Conservation (phyloP, 2,113 vertebrate genomes). For the Labeo catla region DNA sequence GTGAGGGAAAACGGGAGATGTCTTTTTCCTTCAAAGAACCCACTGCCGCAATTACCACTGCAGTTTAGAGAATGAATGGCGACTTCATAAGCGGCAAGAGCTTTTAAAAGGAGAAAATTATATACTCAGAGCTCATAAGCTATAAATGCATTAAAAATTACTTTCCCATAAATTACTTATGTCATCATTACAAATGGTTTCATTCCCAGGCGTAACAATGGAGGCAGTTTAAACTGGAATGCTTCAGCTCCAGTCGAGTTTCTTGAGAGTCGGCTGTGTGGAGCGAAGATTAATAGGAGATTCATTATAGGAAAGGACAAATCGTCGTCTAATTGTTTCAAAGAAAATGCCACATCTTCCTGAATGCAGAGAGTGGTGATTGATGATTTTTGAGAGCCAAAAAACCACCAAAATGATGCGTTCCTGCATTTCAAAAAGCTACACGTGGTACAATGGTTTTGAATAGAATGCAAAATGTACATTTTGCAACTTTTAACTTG, state of each 20-base stretch:
- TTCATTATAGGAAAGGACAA: conserved; percentile 14
- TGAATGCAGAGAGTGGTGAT: neutral
- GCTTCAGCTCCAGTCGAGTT: neutral
- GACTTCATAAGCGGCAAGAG: neutral
- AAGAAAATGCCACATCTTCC: neutral
- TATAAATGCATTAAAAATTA: conserved; percentile 40
- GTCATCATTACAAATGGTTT: conserved; percentile 37
- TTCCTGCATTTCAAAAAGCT: neutral
- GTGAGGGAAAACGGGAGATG: neutral
- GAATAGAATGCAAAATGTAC: neutral
- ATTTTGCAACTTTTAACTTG: no score
- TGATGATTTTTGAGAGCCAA: neutral
- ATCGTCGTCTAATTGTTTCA: conserved; percentile 17
- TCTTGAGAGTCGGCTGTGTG: neutral
- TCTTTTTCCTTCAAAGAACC: neutral
- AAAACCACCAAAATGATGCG: neutral
- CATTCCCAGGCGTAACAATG: conserved; percentile 15
- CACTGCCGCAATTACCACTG: neutral
- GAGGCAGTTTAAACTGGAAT: conserved; percentile 18
- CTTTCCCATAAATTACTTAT: conserved; percentile 36
- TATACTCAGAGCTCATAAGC: conserved; percentile 15
- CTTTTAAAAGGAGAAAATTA: conserved; percentile 34
- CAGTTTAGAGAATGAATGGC: neutral
- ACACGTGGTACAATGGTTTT: neutral
- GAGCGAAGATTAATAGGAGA: conserved; percentile 20